A percentile compares a stretch with the other conserved stretches of the same genome.
phyloP scores from a whole-genome alignment of 1,140 invertebrate genomes.

The Saccostrea cuccullata region DNA sequence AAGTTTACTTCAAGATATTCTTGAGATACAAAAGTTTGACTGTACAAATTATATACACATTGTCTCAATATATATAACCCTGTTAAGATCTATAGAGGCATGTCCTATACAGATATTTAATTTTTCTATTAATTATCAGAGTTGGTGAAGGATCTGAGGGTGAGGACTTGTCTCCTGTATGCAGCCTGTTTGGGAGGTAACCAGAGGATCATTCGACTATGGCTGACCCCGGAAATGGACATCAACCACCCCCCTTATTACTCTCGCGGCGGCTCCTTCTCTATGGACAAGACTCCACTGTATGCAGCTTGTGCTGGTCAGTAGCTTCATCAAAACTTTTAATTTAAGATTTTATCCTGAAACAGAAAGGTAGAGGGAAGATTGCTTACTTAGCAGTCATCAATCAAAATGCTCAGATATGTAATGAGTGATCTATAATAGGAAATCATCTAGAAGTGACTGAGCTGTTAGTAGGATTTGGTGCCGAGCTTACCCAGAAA shows the following conservation, averaged over 20 bases:
- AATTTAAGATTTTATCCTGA: background rate
- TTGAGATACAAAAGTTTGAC: background rate
- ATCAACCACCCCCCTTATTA: slow-evolving; percentile 64
- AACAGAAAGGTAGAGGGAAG: too few species aligned
- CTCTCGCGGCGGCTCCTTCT: slow-evolving; percentile 83
- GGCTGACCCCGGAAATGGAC: slow-evolving; percentile 61
- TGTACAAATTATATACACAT: too few species aligned
- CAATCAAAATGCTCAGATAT: background rate
- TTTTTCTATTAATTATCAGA: slow-evolving; percentile 44
- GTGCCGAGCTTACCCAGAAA: slow-evolving; percentile 51
- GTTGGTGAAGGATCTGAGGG: slow-evolving; percentile 58
- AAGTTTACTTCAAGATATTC: too few species aligned
- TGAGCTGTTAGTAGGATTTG: slow-evolving; percentile 58
- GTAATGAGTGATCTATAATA: slow-evolving; percentile 21
- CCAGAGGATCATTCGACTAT: slow-evolving; percentile 59
- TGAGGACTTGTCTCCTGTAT: slow-evolving; percentile 63
- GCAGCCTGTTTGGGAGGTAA: slow-evolving; percentile 67
- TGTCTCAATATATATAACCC: too few species aligned
- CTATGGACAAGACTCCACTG: slow-evolving; percentile 88
- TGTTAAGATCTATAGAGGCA: too few species aligned
- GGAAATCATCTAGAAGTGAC: slow-evolving; percentile 59
- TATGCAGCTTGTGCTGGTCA: slow-evolving; percentile 83
- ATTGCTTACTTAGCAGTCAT: too few species aligned
- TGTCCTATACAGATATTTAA: too few species aligned
- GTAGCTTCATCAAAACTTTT: background rate